Evolutionary conservation across 2,113 vertebrate genomes (phyloP).

Genomic region (Reinhardtius hippoglossoides): DNA sequence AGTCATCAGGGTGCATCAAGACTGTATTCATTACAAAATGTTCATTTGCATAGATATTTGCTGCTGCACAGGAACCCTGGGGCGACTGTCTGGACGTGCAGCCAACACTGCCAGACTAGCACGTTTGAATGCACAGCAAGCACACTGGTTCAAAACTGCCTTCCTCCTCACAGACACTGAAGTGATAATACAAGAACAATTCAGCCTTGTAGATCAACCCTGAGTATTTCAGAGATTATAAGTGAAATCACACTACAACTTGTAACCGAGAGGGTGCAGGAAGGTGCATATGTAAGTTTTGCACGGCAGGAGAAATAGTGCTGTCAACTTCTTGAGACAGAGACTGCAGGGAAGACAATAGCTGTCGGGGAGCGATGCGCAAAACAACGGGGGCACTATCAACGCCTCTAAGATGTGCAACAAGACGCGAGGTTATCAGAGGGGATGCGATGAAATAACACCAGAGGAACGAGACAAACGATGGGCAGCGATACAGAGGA

Average conservation of each 20-base stretch:
- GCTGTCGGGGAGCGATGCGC: constrained; percentile 71
- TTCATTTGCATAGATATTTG: constrained; percentile 54
- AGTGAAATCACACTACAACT: neutral
- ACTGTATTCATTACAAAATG: constrained; percentile 32
- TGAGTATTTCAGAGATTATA: neutral
- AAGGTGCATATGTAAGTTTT: constrained; percentile 46
- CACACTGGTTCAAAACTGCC: constrained; percentile 12
- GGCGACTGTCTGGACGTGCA: constrained; percentile 45
- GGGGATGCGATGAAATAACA: constrained; percentile 16
- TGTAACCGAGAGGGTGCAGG: neutral
- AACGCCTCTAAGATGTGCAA: constrained; percentile 47
- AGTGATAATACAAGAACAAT: neutral
- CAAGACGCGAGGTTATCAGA: constrained; percentile 42
- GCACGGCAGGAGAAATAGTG: neutral
- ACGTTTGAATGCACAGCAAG: constrained; percentile 15
- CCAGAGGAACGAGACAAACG: constrained; percentile 15
- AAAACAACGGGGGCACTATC: constrained; percentile 70
- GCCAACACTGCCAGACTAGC: constrained; percentile 3
- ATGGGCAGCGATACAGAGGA: constrained; percentile 12
- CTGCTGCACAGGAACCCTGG: constrained; percentile 53
- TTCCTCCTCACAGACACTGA: neutral
- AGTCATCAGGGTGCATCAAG: constrained; percentile 26
- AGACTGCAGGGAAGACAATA: constrained; percentile 68
- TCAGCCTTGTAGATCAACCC: neutral
- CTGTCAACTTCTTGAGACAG: constrained; percentile 67